A percentile compares a stretch with the other conserved stretches of the same genome.
phyloP scores from a whole-genome alignment of 2,113 vertebrate genomes.

The Speoplatyrhinus poulsoni region DNA sequence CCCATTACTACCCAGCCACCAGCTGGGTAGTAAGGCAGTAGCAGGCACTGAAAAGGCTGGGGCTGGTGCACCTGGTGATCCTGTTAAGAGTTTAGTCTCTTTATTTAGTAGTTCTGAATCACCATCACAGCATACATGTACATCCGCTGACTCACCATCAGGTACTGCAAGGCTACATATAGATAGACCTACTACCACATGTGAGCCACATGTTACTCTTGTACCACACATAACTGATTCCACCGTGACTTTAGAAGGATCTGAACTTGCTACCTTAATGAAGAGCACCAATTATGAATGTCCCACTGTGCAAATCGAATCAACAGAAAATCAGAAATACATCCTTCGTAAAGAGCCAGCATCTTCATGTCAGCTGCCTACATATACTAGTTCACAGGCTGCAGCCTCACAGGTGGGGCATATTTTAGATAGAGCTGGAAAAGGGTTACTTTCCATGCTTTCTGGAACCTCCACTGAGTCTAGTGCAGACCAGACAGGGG shows the following conservation, averaged over 20 bases:
- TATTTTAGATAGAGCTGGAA: slow-evolving; percentile 50
- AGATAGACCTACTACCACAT: slow-evolving; percentile 24
- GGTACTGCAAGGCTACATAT: slow-evolving; percentile 5
- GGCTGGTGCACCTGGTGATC: slow-evolving; percentile 43
- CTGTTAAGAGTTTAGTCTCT: slow-evolving; percentile 31
- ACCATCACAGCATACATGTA: slow-evolving; percentile 20
- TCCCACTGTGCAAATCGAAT: slow-evolving; percentile 21
- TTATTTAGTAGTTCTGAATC: slow-evolving; percentile 33
- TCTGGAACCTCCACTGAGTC: slow-evolving; percentile 49
- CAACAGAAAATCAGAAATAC: slow-evolving; percentile 22
- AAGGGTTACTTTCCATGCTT: slow-evolving; percentile 82
- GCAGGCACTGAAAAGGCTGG: slow-evolving; percentile 51
- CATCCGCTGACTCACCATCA: too few species aligned
- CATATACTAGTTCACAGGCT: slow-evolving; percentile 38
- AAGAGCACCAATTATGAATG: slow-evolving; percentile 25
- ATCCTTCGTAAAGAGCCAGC: slow-evolving; percentile 25
- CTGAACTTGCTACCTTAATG: slow-evolving; percentile 12
- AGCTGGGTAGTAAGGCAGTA: slow-evolving; percentile 21
- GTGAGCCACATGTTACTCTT: too few species aligned
- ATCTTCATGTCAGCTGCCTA: slow-evolving; percentile 32
- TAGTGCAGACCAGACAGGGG: slow-evolving; percentile 11
- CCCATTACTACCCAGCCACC: slow-evolving; percentile 43
- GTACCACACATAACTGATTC: not conserved
- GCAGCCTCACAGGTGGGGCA: slow-evolving; percentile 31
- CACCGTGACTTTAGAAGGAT: not conserved